phyloP scores from a whole-genome alignment of 2,797 vertebrate species.

The Astyanax mexicanus region DNA sequence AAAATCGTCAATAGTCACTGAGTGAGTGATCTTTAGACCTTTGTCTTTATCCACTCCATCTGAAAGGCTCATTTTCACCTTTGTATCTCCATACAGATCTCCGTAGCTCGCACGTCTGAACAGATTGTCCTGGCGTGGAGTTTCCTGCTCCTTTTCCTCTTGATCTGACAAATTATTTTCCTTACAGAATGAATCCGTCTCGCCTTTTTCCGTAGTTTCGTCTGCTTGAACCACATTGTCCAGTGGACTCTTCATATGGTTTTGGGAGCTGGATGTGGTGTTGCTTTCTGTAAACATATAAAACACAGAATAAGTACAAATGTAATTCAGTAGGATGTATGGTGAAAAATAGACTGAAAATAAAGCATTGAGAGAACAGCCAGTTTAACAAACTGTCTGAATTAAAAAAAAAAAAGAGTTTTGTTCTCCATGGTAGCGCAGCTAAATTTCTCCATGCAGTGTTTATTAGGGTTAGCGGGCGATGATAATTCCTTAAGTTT shows the following conservation, averaged over 20 bases:
- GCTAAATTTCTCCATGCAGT: no score
- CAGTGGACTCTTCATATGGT: conserved; percentile 56
- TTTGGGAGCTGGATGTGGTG: conserved; percentile 63
- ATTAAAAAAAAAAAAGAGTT: background rate
- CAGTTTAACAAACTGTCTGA: no score
- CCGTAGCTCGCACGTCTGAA: conserved; percentile 62
- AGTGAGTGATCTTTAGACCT: conserved; percentile 74
- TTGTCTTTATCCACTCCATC: conserved; percentile 60
- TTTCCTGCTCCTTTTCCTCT: conserved; percentile 62
- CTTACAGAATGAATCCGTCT: conserved; percentile 66
- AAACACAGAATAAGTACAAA: conserved; percentile 14
- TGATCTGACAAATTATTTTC: conserved; percentile 65
- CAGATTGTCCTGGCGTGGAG: conserved; percentile 67
- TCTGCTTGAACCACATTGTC: conserved; percentile 71
- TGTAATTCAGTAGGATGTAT: background rate
- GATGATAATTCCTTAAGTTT: no score
- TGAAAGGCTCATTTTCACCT: conserved; percentile 60
- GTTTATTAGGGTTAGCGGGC: no score
- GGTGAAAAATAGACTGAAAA: background rate
- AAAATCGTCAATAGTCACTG: conserved; percentile 72
- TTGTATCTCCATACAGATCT: conserved; percentile 61
- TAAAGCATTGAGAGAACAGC: background rate
- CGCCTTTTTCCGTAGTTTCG: conserved; percentile 67
- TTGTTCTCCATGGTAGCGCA: no score
- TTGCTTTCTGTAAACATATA: conserved; percentile 67